These are phyloP conservation scores for Eulemur rufifrons DNA, from an alignment of 2,113 vertebrate species.

Conservation along the genomic window DNA sequence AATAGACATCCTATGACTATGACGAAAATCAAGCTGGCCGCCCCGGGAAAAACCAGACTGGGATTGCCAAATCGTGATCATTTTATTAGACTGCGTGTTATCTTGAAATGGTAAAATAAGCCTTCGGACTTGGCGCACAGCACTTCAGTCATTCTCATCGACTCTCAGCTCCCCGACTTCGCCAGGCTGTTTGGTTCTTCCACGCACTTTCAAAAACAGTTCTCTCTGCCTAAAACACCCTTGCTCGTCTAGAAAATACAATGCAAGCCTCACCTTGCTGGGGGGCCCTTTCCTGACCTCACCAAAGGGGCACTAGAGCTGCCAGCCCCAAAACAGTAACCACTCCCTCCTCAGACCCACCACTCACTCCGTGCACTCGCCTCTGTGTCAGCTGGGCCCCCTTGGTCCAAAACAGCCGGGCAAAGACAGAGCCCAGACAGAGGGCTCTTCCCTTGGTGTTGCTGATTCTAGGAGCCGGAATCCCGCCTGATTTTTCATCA, in stretches of 20 bases:
- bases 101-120: slow-evolving; percentile 39
- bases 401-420: background rate
- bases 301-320: background rate
- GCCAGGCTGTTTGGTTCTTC: background rate
- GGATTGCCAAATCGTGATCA: background rate
- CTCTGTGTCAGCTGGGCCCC: background rate
- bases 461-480: background rate
- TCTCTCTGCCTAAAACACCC: background rate
- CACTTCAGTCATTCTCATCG: background rate
- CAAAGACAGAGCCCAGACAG: background rate
- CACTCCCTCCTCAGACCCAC: background rate
- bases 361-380: background rate
- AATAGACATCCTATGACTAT: slow-evolving; percentile 11
- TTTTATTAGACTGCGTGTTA: slow-evolving; percentile 27
- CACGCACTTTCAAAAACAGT: background rate
- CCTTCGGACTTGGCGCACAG: background rate
- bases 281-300: background rate
- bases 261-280: background rate
- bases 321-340: background rate
- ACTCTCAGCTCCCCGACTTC: background rate
- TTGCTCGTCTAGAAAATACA: background rate
- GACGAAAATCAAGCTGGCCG: slow-evolving; percentile 35
- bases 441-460: background rate
- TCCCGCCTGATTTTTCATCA: background rate
- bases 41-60: background rate